Conservation (phyloP, 2,113 vertebrate genomes). For the Salminus brasiliensis region DNA sequence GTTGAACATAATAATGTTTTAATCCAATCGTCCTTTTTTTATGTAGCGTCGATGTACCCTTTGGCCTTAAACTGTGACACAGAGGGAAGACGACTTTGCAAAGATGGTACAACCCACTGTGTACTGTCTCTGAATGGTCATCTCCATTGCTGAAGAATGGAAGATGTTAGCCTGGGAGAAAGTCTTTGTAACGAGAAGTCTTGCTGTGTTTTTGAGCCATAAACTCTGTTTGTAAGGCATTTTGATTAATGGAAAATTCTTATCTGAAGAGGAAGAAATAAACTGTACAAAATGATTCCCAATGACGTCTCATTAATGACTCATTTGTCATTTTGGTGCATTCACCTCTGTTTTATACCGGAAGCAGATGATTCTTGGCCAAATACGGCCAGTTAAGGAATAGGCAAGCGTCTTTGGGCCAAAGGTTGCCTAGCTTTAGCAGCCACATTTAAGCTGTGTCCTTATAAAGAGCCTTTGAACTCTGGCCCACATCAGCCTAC, state of each 20-base stretch:
- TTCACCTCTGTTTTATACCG: too few relatives aligned
- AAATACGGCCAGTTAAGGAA: too few relatives aligned
- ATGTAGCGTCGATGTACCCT: slow-evolving; percentile 53
- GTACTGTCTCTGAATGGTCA: background rate
- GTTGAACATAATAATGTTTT: slow-evolving; percentile 1
- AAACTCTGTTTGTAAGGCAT: slow-evolving; percentile 64
- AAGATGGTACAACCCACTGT: slow-evolving; percentile 6
- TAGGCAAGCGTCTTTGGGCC: too few relatives aligned
- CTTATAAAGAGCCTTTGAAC: too few relatives aligned
- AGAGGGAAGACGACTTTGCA: slow-evolving; percentile 43
- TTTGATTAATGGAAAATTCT: slow-evolving; percentile 63
- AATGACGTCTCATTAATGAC: background rate
- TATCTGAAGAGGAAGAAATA: slow-evolving; percentile 60
- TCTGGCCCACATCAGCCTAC: too few relatives aligned
- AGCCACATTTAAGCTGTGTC: too few relatives aligned
- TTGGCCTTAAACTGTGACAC: slow-evolving; percentile 68
- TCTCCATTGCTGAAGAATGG: background rate
- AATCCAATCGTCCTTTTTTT: slow-evolving; percentile 23
- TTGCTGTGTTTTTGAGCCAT: slow-evolving; percentile 63
- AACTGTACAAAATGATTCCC: slow-evolving; percentile 56
- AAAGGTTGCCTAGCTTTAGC: too few relatives aligned
- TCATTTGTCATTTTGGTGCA: background rate
- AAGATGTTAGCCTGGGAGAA: slow-evolving; percentile 1
- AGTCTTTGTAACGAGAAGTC: slow-evolving; percentile 48
- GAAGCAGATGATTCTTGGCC: too few relatives aligned